Evolutionary conservation across 2,113 vertebrate genomes (phyloP).

Genomic region (Penelope pileata): DNA sequence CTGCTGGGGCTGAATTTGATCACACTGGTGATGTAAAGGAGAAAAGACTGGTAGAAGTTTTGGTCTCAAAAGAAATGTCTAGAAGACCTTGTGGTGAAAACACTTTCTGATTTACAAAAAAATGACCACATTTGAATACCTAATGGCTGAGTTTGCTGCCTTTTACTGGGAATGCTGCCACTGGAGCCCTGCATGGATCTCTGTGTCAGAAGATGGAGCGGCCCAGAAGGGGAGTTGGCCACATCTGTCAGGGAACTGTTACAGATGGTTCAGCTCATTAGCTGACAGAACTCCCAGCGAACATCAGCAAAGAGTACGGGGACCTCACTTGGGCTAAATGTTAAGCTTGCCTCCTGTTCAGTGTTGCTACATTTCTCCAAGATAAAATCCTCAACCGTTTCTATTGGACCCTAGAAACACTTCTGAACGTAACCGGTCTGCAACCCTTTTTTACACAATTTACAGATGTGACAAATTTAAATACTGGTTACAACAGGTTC

Average conservation of each 20-base stretch:
- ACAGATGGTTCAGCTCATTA: constrained; percentile 76
- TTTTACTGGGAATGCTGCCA: background rate
- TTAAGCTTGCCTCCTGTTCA: constrained; percentile 73
- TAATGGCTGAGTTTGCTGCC: background rate
- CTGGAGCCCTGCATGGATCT: background rate
- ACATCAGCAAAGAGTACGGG: constrained; percentile 49
- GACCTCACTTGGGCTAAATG: constrained; percentile 60
- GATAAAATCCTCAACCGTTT: constrained; percentile 10
- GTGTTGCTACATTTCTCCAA: constrained; percentile 32
- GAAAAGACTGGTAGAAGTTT: background rate
- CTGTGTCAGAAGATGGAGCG: constrained; percentile 27
- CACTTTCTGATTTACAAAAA: background rate
- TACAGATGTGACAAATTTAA: background rate
- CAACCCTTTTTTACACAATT: background rate
- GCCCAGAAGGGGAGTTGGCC: constrained; percentile 24
- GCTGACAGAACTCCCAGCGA: constrained; percentile 59
- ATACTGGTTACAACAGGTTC: background rate
- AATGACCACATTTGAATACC: background rate
- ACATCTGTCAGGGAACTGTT: constrained; percentile 68
- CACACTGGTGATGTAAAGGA: background rate
- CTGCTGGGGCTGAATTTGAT: background rate
- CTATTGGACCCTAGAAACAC: background rate
- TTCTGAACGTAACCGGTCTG: background rate
- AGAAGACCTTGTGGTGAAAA: background rate
- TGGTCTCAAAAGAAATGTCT: background rate